Conservation (phyloP, 2,888 invertebrate genomes). For the Neoaliturus tenellus region DNA sequence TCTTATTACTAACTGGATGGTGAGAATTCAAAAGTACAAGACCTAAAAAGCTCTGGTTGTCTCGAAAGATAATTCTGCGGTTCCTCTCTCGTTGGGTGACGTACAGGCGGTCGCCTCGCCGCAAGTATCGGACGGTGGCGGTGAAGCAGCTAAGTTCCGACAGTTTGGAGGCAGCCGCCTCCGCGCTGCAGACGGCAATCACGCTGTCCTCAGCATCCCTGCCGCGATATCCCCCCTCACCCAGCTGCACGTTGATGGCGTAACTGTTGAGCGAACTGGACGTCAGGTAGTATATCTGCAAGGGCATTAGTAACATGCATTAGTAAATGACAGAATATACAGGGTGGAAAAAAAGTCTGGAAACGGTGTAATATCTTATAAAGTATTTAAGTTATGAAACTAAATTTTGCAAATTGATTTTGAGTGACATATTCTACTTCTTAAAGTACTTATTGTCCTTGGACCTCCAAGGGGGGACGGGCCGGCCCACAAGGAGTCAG, state of each 20-base stretch:
- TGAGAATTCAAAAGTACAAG: constrained; percentile 48
- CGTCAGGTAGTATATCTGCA: constrained; percentile 64
- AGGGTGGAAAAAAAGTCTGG: too few relatives aligned
- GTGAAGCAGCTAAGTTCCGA: constrained; percentile 63
- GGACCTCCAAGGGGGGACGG: too few relatives aligned
- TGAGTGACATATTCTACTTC: too few relatives aligned
- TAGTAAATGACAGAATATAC: too few relatives aligned
- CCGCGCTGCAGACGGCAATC: constrained; percentile 60
- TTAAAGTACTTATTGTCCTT: too few relatives aligned
- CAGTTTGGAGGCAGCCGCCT: not conserved
- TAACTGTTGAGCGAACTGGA: constrained; percentile 61
- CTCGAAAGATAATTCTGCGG: constrained; percentile 61
- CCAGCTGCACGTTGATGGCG: constrained; percentile 60
- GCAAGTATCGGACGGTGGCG: constrained; percentile 59
- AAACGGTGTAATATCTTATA: too few relatives aligned
- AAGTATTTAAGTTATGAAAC: too few relatives aligned
- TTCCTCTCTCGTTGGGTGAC: constrained; percentile 62
- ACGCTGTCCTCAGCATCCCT: constrained; percentile 44
- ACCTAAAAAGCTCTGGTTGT: constrained; percentile 63
- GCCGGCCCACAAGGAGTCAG: too few relatives aligned
- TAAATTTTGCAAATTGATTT: too few relatives aligned
- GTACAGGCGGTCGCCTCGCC: constrained; percentile 61
- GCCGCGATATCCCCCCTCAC: not conserved
- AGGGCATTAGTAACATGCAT: not conserved
- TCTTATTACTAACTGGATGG: not conserved